Evolutionary conservation across 2,888 invertebrate species (phyloP).

Genomic region (Aspidapion aeneum): DNA sequence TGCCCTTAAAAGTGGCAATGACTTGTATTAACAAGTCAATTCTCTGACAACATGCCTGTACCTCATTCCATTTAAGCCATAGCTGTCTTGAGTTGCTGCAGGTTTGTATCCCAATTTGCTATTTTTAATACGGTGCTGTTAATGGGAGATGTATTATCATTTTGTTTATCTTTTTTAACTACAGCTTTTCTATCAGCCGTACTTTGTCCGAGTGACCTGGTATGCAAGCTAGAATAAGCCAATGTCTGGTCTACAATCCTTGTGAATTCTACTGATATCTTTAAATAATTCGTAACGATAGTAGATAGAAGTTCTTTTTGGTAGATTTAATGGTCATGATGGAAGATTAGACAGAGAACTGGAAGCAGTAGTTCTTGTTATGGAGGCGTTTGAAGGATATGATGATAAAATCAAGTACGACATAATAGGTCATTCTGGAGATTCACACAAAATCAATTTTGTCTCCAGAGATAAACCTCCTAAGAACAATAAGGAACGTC

Average conservation of each 20-base stretch:
- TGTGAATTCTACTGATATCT: background rate
- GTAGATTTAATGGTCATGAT: conserved; percentile 91
- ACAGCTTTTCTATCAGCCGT: too few relatives aligned
- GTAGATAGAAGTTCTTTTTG: conserved; percentile 3
- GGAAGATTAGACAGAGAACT: conserved; percentile 87
- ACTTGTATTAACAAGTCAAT: too few relatives aligned
- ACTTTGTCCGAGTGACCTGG: too few relatives aligned
- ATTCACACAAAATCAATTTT: conserved; percentile 71
- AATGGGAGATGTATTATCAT: too few relatives aligned
- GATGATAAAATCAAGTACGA: conserved; percentile 90
- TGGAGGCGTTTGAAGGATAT: conserved; percentile 88
- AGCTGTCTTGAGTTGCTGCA: too few relatives aligned
- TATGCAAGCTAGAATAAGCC: too few relatives aligned
- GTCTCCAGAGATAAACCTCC: conserved; percentile 70
- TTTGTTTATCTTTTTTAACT: background rate
- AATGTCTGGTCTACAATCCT: too few relatives aligned
- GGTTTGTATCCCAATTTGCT: too few relatives aligned
- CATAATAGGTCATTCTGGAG: conserved; percentile 92
- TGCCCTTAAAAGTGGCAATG: too few relatives aligned
- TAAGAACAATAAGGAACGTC: conserved; percentile 80
- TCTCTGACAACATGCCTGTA: too few relatives aligned
- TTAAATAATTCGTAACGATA: background rate
- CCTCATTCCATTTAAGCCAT: too few relatives aligned
- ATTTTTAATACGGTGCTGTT: too few relatives aligned
- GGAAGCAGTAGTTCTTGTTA: conserved; percentile 84